Evolutionary conservation across 1,140 invertebrate genomes (phyloP).

Genomic region (Aphelinus atriplicis): DNA sequence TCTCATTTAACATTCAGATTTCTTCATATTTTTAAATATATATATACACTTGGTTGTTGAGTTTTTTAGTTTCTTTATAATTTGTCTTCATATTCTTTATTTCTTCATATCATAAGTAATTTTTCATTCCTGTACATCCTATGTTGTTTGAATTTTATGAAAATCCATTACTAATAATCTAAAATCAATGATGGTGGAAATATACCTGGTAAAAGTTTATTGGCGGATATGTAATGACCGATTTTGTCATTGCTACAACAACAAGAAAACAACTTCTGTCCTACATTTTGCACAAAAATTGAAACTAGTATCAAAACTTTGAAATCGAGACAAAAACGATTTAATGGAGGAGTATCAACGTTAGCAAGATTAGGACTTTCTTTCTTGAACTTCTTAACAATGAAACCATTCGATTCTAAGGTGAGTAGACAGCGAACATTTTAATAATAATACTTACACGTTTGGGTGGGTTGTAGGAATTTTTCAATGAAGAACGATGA

Average conservation of each 20-base stretch:
- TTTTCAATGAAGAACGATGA: no score
- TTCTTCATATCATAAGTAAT: no score
- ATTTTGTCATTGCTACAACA: slow-evolving; percentile 26
- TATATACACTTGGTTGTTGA: no score
- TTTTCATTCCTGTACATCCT: no score
- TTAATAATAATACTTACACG: slow-evolving; percentile 43
- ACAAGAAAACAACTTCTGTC: slow-evolving; percentile 11
- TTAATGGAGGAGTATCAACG: slow-evolving; percentile 61
- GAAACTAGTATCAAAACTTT: slow-evolving; percentile 30
- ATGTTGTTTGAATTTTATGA: no score
- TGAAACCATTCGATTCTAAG: slow-evolving; percentile 53
- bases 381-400: slow-evolving; percentile 62
- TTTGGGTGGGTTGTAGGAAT: slow-evolving; percentile 47
- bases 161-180: no score
- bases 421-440: slow-evolving; percentile 62
- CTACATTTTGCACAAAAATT: slow-evolving; percentile 26
- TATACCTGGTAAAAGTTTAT: slow-evolving; percentile 13
- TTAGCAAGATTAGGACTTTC: slow-evolving; percentile 62
- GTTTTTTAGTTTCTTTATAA: no score
- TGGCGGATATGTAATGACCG: slow-evolving; percentile 20
- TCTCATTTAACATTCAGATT: no score
- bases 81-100: no score
- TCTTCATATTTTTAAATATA: no score
- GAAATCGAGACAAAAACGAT: slow-evolving; percentile 37
- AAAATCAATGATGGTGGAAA: not conserved